phyloP scores from a whole-genome alignment of 2,888 invertebrate species.

The Pseudeuparius sepicola region DNA sequence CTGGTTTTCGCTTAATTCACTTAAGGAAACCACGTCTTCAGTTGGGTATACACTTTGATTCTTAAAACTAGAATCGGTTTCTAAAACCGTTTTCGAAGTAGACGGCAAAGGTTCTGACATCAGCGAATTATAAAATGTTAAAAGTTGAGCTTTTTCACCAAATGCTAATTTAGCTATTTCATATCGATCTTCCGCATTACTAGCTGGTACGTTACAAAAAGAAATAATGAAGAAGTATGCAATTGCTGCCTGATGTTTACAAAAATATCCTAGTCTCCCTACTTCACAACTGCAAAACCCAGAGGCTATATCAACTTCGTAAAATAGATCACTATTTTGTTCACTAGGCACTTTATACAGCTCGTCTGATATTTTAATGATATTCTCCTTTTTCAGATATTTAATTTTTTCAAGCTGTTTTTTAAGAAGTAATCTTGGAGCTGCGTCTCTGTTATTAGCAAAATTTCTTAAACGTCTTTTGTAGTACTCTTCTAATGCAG shows the following conservation, averaged over 20 bases:
- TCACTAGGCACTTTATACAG: slow-evolving; percentile 9
- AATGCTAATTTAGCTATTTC: slow-evolving; percentile 13
- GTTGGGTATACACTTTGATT: too few species aligned
- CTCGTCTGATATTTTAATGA: slow-evolving; percentile 11
- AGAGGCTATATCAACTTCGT: not conserved
- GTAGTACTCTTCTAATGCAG: slow-evolving; percentile 12
- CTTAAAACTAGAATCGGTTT: too few species aligned
- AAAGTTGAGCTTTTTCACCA: slow-evolving; percentile 8
- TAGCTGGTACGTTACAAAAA: slow-evolving; percentile 5
- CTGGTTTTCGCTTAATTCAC: too few species aligned
- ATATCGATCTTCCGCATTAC: slow-evolving; percentile 1
- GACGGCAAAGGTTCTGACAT: not conserved
- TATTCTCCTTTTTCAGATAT: slow-evolving; percentile 7
- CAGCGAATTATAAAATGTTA: slow-evolving; percentile 11
- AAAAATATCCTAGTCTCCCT: slow-evolving; percentile 9
- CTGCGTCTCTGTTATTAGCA: slow-evolving; percentile 4
- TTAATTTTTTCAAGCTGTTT: slow-evolving; percentile 1
- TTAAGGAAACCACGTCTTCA: too few species aligned
- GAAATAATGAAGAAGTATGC: not conserved
- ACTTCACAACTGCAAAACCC: slow-evolving; percentile 6
- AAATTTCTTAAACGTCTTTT: slow-evolving; percentile 4
- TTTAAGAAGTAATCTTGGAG: not conserved
- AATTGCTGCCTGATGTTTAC: slow-evolving; percentile 14
- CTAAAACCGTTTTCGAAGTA: not conserved
- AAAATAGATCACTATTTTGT: slow-evolving; percentile 12